These are phyloP conservation scores for Mungos mungo DNA, from an alignment of 2,113 vertebrate genomes.

Conservation along the genomic window DNA sequence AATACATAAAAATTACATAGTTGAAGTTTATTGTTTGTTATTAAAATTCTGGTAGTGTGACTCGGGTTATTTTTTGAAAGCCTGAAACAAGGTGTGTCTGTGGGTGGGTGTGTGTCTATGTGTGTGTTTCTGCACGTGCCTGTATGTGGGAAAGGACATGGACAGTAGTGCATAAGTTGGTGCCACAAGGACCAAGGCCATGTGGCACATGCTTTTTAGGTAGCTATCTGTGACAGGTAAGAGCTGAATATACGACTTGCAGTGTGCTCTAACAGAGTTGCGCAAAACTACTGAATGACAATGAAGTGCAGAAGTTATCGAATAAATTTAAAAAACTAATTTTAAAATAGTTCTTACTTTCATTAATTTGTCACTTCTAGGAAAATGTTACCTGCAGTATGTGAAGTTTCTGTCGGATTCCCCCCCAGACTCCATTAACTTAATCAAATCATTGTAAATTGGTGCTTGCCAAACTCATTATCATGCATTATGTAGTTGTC, in stretches of 20 bases:
- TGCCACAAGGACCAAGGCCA: background rate
- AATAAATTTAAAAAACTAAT: background rate
- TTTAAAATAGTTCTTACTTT: background rate
- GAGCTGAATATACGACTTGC: background rate
- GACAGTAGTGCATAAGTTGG: rapidly evolving
- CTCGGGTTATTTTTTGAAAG: background rate
- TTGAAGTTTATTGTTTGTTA: background rate
- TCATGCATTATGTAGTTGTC: slow-evolving; percentile 50
- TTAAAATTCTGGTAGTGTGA: background rate
- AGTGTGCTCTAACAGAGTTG: background rate
- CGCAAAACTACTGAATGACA: background rate
- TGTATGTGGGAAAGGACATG: background rate
- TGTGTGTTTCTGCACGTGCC: rapidly evolving
- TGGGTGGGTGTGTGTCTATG: background rate
- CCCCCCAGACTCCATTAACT: slow-evolving; percentile 7
- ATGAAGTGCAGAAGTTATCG: background rate
- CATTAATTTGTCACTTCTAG: background rate
- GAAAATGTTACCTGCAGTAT: background rate
- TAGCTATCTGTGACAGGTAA: background rate
- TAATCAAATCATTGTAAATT: slow-evolving; percentile 63
- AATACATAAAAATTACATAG: background rate
- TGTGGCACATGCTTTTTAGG: background rate
- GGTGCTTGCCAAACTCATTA: slow-evolving; percentile 43
- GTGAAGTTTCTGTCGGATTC: slow-evolving; percentile 25
- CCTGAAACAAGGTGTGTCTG: background rate